These are phyloP conservation scores for Sarcophilus harrisii DNA, from an alignment of 2,797 vertebrate species.

Conservation along the genomic window DNA sequence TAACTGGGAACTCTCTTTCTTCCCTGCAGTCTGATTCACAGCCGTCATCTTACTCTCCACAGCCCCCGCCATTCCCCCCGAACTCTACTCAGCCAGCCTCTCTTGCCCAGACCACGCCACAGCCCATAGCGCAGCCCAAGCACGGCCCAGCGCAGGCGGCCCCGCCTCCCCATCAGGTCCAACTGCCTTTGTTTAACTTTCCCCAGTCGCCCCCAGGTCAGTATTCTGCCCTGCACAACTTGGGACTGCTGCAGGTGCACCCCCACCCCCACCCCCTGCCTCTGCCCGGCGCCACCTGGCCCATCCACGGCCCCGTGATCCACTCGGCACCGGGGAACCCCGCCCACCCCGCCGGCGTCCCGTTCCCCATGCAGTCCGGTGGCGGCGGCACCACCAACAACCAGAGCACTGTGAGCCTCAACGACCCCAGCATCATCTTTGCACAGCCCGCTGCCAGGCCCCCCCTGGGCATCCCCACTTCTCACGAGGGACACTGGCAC, in stretches of 20 bases:
- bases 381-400: constrained; percentile 84
- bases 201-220: constrained; percentile 91
- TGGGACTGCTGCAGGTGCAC: constrained; percentile 92
- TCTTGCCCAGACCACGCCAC: constrained; percentile 89
- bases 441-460: constrained; percentile 95
- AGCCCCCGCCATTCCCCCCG: constrained; percentile 91
- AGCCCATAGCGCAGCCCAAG: constrained; percentile 89
- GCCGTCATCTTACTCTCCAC: constrained; percentile 95
- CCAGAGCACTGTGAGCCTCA: constrained; percentile 92
- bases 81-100: constrained; percentile 88
- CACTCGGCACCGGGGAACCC: constrained; percentile 89
- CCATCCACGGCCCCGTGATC: constrained; percentile 93
- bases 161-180: constrained; percentile 90
- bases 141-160: constrained; percentile 85
- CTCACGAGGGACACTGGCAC: constrained; percentile 95
- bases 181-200: constrained; percentile 93
- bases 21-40: constrained; percentile 92
- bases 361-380: constrained; percentile 89
- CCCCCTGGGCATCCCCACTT: constrained; percentile 86
- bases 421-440: constrained; percentile 99
- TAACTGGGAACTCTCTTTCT: constrained; percentile 81
- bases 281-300: constrained; percentile 93
- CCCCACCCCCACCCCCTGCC: constrained; percentile 90
- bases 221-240: constrained; percentile 91
- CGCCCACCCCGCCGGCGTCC: constrained; percentile 86